phyloP scores from a whole-genome alignment of 2,797 vertebrate species.

The Otolemur crassicaudatus region DNA sequence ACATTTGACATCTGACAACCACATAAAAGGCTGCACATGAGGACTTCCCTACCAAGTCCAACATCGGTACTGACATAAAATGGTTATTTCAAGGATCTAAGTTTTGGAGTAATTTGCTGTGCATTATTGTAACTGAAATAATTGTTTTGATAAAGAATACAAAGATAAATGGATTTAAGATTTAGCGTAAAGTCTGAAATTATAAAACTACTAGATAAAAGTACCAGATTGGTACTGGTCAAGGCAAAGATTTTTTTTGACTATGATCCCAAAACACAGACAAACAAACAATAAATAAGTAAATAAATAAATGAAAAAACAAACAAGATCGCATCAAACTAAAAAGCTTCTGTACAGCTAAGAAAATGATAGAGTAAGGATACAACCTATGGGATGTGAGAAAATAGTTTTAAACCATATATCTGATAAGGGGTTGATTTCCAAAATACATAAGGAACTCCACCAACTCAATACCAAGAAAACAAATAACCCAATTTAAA shows the following conservation, averaged over 20 bases:
- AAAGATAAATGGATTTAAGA: neutral
- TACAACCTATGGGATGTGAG: neutral
- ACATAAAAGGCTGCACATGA: neutral
- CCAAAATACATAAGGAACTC: neutral
- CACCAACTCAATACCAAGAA: neutral
- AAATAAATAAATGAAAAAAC: neutral
- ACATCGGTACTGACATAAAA: neutral
- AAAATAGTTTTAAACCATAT: neutral
- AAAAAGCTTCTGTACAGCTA: neutral
- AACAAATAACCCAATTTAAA: neutral
- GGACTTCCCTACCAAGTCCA: neutral
- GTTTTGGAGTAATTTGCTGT: neutral
- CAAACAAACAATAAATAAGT: neutral
- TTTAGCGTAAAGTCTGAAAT: neutral
- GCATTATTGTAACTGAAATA: neutral
- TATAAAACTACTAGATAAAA: neutral
- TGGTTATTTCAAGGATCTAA: neutral
- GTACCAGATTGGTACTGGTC: neutral
- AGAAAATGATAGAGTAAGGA: neutral
- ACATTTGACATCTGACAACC: neutral
- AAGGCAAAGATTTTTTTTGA: neutral
- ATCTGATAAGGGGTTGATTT: neutral
- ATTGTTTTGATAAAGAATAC: slow-evolving; percentile 22
- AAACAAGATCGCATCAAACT: neutral
- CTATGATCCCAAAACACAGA: neutral